Conservation (phyloP, 2,797 vertebrate genomes). For the Muscicapa comitata region DNA sequence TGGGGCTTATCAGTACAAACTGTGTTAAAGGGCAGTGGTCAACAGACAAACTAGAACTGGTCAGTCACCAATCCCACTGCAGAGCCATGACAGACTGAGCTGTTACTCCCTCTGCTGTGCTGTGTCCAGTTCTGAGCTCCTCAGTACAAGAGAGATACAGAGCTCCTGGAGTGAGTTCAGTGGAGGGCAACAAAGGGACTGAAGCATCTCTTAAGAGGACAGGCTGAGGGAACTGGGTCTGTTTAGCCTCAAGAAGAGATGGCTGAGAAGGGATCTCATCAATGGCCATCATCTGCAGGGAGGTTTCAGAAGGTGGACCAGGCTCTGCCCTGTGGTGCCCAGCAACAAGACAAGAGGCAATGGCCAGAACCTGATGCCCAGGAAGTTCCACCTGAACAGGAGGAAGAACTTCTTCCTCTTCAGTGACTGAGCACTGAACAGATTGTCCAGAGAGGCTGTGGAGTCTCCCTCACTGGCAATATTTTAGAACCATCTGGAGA, state of each 20-base stretch:
- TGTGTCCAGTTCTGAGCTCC: background rate
- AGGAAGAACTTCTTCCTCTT: background rate
- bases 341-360: background rate
- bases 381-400: background rate
- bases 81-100: background rate
- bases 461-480: background rate
- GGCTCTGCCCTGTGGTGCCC: background rate
- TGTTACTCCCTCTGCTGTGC: background rate
- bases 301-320: background rate
- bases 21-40: background rate
- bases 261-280: background rate
- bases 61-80: background rate
- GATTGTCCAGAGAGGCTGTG: background rate
- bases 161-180: background rate
- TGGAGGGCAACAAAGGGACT: background rate
- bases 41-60: background rate
- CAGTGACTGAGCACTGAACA: accelerated
- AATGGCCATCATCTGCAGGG: background rate
- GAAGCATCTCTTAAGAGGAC: background rate
- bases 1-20: background rate
- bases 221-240: background rate
- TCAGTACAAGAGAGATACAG: background rate
- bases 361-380: background rate
- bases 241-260: background rate
- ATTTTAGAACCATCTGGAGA: background rate